Evolutionary conservation across 2,888 invertebrate species (phyloP).

Genomic region (Trilocha varians): DNA sequence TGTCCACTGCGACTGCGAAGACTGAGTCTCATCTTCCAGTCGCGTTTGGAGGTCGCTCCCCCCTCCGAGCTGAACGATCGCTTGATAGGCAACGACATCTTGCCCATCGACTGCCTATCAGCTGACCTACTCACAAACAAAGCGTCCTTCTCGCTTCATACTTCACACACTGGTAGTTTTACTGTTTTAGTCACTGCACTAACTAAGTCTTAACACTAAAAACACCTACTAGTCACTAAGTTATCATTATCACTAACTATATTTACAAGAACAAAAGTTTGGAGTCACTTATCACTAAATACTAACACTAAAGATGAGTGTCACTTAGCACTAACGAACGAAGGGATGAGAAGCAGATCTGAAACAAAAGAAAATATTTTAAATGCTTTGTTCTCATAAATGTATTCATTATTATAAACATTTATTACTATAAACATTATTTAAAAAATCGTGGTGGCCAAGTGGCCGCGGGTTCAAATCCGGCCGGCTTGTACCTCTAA

Average conservation of each 20-base stretch:
- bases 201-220: neutral
- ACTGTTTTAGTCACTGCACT: neutral
- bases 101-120: constrained; percentile 6
- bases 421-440: too few relatives aligned
- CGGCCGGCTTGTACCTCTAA: too few relatives aligned
- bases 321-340: constrained; percentile 2
- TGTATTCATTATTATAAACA: too few relatives aligned
- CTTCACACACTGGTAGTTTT: constrained; percentile 8
- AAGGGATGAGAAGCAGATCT: neutral
- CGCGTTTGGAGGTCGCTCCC: constrained; percentile 69
- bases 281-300: neutral
- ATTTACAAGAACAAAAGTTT: neutral
- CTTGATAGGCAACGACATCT: constrained; percentile 71
- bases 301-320: constrained; percentile 1
- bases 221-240: neutral
- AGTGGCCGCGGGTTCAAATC: too few relatives aligned
- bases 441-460: too few relatives aligned
- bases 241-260: neutral
- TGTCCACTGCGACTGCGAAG: constrained; percentile 79
- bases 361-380: constrained; percentile 4
- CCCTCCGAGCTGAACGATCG: constrained; percentile 79
- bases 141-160: constrained; percentile 36
- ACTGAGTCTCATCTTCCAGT: constrained; percentile 83
- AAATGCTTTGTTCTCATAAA: too few relatives aligned
- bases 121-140: constrained; percentile 16